These are phyloP conservation scores for Catostylus mosaicus DNA, from an alignment of 30 jellyfish, hydroid and myxozoan species.

Conservation along the genomic window DNA sequence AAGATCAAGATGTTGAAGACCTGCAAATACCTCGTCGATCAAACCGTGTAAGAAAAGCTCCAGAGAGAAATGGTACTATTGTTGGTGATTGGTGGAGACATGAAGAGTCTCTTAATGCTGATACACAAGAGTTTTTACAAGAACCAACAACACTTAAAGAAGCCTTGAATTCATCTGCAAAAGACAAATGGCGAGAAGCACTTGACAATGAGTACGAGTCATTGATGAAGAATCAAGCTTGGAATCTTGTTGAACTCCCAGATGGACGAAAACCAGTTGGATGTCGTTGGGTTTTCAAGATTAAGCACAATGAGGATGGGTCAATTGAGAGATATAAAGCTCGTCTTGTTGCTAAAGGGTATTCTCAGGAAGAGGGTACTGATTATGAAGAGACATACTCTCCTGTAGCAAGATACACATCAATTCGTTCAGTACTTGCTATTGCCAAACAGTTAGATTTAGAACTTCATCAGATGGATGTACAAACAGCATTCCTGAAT, in stretches of 20 bases:
- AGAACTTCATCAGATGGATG: constrained; percentile 33
- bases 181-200: constrained; percentile 25
- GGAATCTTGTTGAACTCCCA: constrained; percentile 58
- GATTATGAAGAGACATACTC: constrained; percentile 42
- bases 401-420: constrained; percentile 8
- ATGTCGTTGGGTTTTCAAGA: constrained; percentile 52
- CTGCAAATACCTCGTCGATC: constrained; percentile 26
- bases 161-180: constrained; percentile 31
- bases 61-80: constrained; percentile 30
- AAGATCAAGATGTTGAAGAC: too few species aligned
- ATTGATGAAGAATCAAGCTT: constrained; percentile 40
- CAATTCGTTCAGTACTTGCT: constrained; percentile 10
- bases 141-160: constrained; percentile 27
- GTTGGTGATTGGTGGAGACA: constrained; percentile 14
- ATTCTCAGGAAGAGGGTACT: constrained; percentile 47
- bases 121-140: constrained; percentile 13
- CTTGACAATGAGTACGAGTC: constrained; percentile 33
- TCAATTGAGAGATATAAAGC: constrained; percentile 50
- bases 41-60: constrained; percentile 30
- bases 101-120: constrained; percentile 19
- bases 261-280: constrained; percentile 44
- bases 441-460: constrained; percentile 20
- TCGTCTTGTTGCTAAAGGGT: constrained; percentile 52
- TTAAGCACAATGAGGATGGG: constrained; percentile 43
- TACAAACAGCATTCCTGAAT: constrained; percentile 46